phyloP scores from a whole-genome alignment of 2,113 vertebrate species.

The Tringa solitaria region DNA sequence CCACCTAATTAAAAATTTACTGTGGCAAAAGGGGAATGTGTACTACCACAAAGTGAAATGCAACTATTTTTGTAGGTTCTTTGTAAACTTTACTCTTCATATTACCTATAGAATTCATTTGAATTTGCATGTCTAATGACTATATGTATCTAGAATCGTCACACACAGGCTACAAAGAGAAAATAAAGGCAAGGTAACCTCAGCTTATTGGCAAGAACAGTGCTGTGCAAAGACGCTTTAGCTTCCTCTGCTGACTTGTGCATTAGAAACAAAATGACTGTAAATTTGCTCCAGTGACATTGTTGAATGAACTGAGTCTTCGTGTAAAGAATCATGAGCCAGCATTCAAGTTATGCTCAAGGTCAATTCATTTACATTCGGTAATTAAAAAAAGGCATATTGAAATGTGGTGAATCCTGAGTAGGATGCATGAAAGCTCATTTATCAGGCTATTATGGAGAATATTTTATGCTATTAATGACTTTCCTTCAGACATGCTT shows the following conservation, averaged over 20 bases:
- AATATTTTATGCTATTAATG: conserved; percentile 54
- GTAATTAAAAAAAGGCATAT: conserved; percentile 62
- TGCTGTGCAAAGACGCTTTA: not conserved
- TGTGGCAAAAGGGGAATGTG: not conserved
- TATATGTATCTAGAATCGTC: not conserved
- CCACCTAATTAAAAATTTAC: not conserved
- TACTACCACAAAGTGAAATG: not conserved
- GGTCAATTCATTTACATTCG: conserved; percentile 53
- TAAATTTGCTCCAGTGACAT: not conserved
- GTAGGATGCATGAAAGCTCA: conserved; percentile 46
- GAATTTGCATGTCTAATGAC: not conserved
- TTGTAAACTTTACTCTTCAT: not conserved
- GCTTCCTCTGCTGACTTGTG: not conserved
- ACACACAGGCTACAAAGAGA: not conserved
- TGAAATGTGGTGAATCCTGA: conserved; percentile 52
- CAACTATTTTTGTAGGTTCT: not conserved
- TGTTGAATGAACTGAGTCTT: conserved; percentile 13
- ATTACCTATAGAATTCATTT: not conserved
- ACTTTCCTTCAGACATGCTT: conserved; percentile 47
- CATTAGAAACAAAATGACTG: not conserved
- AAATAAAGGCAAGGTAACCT: not conserved
- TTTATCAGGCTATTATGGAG: conserved; percentile 60
- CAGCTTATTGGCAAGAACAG: not conserved
- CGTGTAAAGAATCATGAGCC: conserved; percentile 12
- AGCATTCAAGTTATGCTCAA: conserved; percentile 41